A percentile compares a stretch with the other conserved stretches of the same genome.
Evolutionary conservation across 2,113 vertebrate species (phyloP).

Genomic region (Opisthocomus hoazin): DNA sequence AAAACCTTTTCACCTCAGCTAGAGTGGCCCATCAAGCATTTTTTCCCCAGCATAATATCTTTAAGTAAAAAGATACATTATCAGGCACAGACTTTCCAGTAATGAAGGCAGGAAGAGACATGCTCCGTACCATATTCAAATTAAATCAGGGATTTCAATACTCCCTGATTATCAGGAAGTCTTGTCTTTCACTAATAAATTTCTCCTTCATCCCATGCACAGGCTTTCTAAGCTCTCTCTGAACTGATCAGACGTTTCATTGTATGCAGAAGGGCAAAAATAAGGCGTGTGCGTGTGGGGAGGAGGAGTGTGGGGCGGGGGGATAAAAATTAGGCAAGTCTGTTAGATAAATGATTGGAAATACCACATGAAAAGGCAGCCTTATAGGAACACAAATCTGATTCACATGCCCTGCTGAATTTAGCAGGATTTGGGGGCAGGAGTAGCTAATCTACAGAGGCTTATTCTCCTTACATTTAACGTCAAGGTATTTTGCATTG

Average conservation of each 20-base stretch:
- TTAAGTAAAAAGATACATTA: slow-evolving; percentile 69
- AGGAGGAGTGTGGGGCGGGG: not conserved
- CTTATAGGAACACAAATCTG: not conserved
- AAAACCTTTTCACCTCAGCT: slow-evolving; percentile 71
- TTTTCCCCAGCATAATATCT: slow-evolving; percentile 60
- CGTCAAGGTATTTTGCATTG: not conserved
- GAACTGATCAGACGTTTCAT: slow-evolving; percentile 56
- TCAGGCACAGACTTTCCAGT: slow-evolving; percentile 67
- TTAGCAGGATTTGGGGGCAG: not conserved
- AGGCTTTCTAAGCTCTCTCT: slow-evolving; percentile 36
- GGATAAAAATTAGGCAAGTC: not conserved
- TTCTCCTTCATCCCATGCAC: slow-evolving; percentile 68
- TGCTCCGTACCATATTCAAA: slow-evolving; percentile 72
- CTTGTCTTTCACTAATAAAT: slow-evolving; percentile 75
- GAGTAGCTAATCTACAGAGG: not conserved
- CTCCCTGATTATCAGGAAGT: slow-evolving; percentile 77
- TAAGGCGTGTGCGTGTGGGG: not conserved
- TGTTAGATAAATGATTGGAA: slow-evolving; percentile 18
- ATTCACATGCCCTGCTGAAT: not conserved
- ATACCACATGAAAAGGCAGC: not conserved
- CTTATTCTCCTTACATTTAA: slow-evolving; percentile 4
- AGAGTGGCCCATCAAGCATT: slow-evolving; percentile 60
- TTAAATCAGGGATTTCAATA: slow-evolving; percentile 78
- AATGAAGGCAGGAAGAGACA: slow-evolving; percentile 72
- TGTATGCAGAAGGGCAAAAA: slow-evolving; percentile 40